Conservation (phyloP, 2,113 vertebrate genomes). For the Actenoides hombroni region DNA sequence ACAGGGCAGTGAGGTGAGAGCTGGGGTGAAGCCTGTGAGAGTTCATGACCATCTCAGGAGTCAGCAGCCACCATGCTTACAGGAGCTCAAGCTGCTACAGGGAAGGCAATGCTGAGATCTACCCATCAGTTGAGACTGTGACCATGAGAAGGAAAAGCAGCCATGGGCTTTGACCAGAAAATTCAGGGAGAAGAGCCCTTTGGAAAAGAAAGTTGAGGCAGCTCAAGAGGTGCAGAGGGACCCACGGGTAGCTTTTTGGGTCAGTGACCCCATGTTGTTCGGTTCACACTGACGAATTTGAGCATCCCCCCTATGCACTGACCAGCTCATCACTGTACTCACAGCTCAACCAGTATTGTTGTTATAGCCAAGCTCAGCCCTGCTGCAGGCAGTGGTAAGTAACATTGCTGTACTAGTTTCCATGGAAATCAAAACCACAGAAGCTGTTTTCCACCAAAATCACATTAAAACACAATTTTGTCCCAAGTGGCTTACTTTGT, state of each 20-base stretch:
- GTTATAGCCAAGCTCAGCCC: conserved; percentile 2
- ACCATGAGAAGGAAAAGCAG: neutral
- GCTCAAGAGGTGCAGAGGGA: neutral
- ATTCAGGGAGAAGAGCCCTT: neutral
- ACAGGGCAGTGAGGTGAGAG: neutral
- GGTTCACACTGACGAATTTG: neutral
- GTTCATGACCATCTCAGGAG: neutral
- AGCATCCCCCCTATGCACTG: neutral
- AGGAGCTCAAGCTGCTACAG: neutral
- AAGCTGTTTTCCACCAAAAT: conserved; percentile 52
- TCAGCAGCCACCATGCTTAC: neutral
- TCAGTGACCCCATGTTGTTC: neutral
- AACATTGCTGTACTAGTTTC: conserved; percentile 51
- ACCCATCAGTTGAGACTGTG: neutral
- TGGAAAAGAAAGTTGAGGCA: neutral
- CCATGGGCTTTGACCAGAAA: neutral
- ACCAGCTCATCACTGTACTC: neutral
- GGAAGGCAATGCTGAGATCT: neutral
- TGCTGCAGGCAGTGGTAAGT: conserved; percentile 7
- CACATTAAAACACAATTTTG: neutral
- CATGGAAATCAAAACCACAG: conserved; percentile 64
- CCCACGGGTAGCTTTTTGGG: neutral
- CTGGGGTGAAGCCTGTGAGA: neutral
- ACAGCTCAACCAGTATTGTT: neutral
- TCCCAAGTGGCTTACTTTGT: neutral